Conservation (phyloP, 2,888 invertebrate species). For the Nomada hirtipes region DNA sequence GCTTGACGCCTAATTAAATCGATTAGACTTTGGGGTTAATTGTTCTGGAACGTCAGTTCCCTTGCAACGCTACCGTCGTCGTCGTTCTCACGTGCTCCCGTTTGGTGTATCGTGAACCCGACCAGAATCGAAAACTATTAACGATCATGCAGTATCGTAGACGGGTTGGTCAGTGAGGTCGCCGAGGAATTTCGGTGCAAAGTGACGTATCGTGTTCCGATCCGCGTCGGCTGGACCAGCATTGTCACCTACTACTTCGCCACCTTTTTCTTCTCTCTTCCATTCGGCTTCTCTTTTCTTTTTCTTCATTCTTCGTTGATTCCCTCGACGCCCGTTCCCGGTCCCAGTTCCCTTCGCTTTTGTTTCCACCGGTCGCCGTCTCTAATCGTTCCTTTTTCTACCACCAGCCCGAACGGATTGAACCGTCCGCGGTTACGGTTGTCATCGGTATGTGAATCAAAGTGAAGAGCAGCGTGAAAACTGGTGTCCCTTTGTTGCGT, state of each 20-base stretch:
- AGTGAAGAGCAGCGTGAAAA: conserved; percentile 52
- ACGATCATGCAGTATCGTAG: conserved; percentile 20
- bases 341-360: conserved; percentile 26
- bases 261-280: not conserved
- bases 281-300: conserved; percentile 7
- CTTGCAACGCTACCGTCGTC: conserved; percentile 47
- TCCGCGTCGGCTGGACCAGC: conserved; percentile 36
- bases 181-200: conserved; percentile 41
- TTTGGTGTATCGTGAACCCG: not conserved
- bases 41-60: conserved; percentile 79
- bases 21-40: conserved; percentile 82
- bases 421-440: conserved; percentile 45
- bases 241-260: conserved; percentile 49
- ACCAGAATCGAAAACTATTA: not conserved
- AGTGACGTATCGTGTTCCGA: conserved; percentile 46
- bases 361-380: conserved; percentile 13
- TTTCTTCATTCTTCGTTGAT: conserved; percentile 20
- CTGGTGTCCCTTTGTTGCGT: conserved; percentile 46
- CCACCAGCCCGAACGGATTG: conserved; percentile 39
- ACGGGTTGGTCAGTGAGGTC: conserved; percentile 6
- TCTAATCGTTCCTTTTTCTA: conserved; percentile 28
- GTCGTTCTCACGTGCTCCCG: conserved; percentile 6
- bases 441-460: conserved; percentile 48
- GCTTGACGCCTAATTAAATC: conserved; percentile 79
- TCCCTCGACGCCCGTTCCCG: conserved; percentile 24